Percentiles rank a stretch among this genome's conserved stretches.
Evolutionary conservation across 64 coral and sea anemone genomes (phyloP).

Genomic region (Pocillopora verrucosa): DNA sequence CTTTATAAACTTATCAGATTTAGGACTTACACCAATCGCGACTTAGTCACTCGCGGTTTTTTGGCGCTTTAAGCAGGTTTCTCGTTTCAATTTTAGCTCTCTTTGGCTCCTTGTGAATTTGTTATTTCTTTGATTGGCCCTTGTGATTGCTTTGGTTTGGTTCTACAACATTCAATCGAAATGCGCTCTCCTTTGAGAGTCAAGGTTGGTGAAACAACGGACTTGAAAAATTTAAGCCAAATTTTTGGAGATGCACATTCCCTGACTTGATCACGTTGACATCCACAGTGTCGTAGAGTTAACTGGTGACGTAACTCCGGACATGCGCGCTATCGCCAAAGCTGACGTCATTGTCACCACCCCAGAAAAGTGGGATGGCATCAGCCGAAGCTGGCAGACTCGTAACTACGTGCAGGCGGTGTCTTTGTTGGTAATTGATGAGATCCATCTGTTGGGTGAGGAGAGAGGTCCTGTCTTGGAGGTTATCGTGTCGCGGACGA

Average conservation of each 20-base stretch:
- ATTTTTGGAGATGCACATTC: no score
- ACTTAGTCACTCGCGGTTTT: no score
- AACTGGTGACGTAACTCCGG: constrained; percentile 92
- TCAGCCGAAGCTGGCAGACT: constrained; percentile 99
- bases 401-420: constrained; percentile 94
- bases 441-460: constrained; percentile 98
- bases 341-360: constrained; percentile 99
- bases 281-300: constrained; percentile 83
- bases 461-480: constrained; percentile 96
- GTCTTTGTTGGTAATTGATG: constrained; percentile 85
- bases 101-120: no score
- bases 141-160: background rate
- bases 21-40: no score
- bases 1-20: no score
- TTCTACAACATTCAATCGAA: background rate
- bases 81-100: no score
- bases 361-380: constrained; percentile 96
- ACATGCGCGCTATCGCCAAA: constrained; percentile 87
- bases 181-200: no score
- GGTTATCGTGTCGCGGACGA: constrained; percentile 97
- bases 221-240: no score
- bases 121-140: background rate
- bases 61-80: no score
- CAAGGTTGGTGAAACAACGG: no score
- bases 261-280: background rate